Base-by-base conservation (phyloP, 2,113 vertebrate species). In the Poecilia latipinna region DNA sequence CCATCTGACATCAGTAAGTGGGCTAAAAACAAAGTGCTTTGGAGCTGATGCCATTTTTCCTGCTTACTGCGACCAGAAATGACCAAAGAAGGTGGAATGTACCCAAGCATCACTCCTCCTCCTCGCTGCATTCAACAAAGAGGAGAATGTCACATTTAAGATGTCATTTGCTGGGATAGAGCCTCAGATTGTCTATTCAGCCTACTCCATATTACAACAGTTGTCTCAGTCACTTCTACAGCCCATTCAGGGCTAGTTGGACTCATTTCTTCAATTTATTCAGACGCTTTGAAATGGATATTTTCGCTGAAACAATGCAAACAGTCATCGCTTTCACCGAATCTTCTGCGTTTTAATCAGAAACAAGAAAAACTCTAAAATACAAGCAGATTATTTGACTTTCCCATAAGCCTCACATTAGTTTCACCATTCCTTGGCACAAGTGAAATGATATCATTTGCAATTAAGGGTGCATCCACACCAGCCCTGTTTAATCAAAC, bases 121-220 rank as follows among this genome's bases (percentile, higher is more conserved):
- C 66, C 77, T 37, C 10, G 10, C 61, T 68, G 28, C n/a, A 42
- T 48, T 48, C 44, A 4, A 48, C 44, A 61, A 29, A 44, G 29
- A 70, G 26, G 33, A 68, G 72, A 83, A 83, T 74, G 87, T 82
- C 76, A 82, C 70, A 86, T 79, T 85, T 26, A 79, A 88, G 88
- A 86, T 15, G 70, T 87, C 83, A 67, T 68, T 75, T 8, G n/a
- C 78, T 89, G 87, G 87, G 78, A 76, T 4, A 15, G 57, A 33
- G 85, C 82, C 84, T n/a, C 19, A 64, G 64, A 87, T 82, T 86
- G 79, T 87, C 69, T 19, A 82, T 87, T 87, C 82, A 89, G 61
- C 82, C 79, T 61, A 75, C 73, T 82, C 68, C 42, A 37, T 66
- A 77, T 64, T 68, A 84, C 66, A 84, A 79, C 75, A 86, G 75